Evolutionary conservation across 2,113 vertebrate species (phyloP).

Genomic region (Herpailurus yagouaroundi): DNA sequence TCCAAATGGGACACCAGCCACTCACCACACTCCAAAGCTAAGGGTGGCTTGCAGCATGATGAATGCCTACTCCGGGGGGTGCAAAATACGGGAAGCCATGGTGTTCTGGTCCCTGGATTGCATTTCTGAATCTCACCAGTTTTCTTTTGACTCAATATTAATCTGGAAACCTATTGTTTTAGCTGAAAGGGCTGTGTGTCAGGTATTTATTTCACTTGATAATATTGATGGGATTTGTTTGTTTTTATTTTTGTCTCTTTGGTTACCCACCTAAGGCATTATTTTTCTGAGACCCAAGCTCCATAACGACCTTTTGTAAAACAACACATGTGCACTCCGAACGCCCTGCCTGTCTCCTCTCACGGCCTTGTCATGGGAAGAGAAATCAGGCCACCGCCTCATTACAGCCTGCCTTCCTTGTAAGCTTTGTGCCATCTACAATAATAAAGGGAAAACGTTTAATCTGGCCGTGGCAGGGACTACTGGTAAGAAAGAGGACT

Average conservation of each 20-base stretch:
- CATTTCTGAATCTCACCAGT: not conserved
- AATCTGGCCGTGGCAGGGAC: not conserved
- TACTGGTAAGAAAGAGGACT: not conserved
- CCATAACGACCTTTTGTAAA: not conserved
- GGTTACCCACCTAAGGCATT: not conserved
- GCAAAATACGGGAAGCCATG: not conserved
- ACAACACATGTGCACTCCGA: rapidly evolving
- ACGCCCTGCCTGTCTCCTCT: no score
- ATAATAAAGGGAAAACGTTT: not conserved
- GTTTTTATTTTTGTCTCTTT: not conserved
- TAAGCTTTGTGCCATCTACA: not conserved
- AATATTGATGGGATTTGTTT: not conserved
- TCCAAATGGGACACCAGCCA: no score
- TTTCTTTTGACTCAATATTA: not conserved
- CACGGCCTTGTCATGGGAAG: not conserved
- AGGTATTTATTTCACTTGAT: not conserved
- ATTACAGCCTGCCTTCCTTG: not conserved
- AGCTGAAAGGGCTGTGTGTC: not conserved
- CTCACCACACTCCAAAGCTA: not conserved
- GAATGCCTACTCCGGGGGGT: not conserved
- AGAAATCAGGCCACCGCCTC: not conserved
- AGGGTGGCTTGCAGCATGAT: not conserved
- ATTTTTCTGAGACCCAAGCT: not conserved
- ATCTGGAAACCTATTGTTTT: not conserved
- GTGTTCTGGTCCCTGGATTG: not conserved